phyloP scores from a whole-genome alignment of 2,797 vertebrate genomes.

The Streptopelia turtur region DNA sequence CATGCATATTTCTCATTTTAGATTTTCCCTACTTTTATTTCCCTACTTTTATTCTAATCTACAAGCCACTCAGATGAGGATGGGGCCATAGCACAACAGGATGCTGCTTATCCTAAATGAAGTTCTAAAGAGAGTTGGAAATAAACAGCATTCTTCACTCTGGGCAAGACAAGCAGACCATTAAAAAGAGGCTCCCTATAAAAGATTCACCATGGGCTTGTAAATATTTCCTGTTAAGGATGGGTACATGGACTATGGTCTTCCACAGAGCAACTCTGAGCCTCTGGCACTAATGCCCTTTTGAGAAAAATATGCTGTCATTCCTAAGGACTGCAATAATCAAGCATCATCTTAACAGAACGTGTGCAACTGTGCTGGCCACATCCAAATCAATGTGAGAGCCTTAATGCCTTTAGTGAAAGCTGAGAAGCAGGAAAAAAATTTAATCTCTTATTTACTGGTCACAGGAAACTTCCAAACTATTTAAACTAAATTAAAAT shows the following conservation, averaged over 20 bases:
- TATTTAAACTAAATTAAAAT: neutral
- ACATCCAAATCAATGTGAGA: neutral
- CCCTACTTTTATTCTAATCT: neutral
- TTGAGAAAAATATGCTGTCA: neutral
- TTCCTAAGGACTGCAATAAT: neutral
- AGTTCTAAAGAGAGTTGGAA: neutral
- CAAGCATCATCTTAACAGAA: neutral
- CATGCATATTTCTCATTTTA: neutral
- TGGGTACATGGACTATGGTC: neutral
- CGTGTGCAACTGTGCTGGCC: neutral
- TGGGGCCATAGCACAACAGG: neutral
- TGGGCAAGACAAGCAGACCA: neutral
- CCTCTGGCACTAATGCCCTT: neutral
- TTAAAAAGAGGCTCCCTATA: neutral
- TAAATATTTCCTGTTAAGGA: neutral
- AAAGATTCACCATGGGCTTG: neutral
- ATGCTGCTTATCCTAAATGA: neutral
- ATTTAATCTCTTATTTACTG: neutral
- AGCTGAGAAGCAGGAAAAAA: neutral
- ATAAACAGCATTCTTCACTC: neutral
- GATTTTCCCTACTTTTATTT: neutral
- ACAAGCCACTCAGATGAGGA: neutral
- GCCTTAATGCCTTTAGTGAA: neutral
- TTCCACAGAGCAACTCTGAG: neutral
- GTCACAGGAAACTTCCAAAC: neutral